Conservation (phyloP, 1,140 invertebrate genomes). For the Ceratina calcarata region DNA sequence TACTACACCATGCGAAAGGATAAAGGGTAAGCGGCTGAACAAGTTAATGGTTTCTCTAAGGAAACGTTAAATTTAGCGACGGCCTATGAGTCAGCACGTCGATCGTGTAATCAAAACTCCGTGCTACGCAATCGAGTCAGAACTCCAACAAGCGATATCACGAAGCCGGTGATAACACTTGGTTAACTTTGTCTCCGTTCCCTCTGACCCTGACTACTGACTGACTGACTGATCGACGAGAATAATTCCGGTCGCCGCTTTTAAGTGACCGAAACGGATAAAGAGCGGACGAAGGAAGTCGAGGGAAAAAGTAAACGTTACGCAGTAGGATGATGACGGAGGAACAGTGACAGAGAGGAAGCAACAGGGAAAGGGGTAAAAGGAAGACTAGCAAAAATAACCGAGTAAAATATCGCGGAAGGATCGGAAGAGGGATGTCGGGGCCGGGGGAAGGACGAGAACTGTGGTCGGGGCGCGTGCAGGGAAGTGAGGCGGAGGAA, state of each 20-base stretch:
- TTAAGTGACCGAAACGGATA: slow-evolving; percentile 9
- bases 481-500: slow-evolving; percentile 69
- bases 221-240: slow-evolving; percentile 28
- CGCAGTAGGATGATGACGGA: slow-evolving; percentile 4
- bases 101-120: slow-evolving; percentile 25
- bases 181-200: slow-evolving; percentile 18
- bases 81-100: background rate
- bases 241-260: slow-evolving; percentile 6
- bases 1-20: background rate
- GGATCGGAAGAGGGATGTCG: slow-evolving; percentile 55
- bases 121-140: slow-evolving; percentile 16
- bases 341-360: slow-evolving; percentile 28
- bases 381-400: slow-evolving; percentile 64
- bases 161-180: slow-evolving; percentile 8
- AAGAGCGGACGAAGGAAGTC: background rate
- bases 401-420: slow-evolving; percentile 70
- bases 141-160: slow-evolving; percentile 11
- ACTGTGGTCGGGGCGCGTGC: slow-evolving; percentile 56
- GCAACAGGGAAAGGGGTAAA: slow-evolving; percentile 49
- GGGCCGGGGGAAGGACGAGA: slow-evolving; percentile 51
- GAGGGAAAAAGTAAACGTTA: background rate
- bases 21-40: background rate
- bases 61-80: slow-evolving; percentile 1
- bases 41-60: background rate
- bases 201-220: slow-evolving; percentile 6